These are phyloP conservation scores for Dryocosmus kuriphilus DNA, from an alignment of 2,888 invertebrate species.

Conservation along the genomic window DNA sequence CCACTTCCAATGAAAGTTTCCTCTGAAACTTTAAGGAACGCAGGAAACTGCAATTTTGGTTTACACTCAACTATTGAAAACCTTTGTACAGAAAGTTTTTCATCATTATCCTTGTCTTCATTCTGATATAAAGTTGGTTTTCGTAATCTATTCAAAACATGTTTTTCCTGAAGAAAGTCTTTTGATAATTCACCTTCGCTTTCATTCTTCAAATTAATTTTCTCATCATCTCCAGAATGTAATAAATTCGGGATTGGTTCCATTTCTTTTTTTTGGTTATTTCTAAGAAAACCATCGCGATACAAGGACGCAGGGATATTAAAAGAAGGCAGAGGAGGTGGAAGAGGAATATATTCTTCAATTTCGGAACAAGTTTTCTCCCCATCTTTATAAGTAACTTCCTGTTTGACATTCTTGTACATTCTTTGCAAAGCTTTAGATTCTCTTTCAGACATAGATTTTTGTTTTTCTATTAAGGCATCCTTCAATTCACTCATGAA, in stretches of 20 bases:
- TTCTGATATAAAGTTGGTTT: slow-evolving; percentile 39
- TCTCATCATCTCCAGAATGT: background rate
- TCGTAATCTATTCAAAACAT: background rate
- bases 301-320: background rate
- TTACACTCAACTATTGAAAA: slow-evolving; percentile 56
- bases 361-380: background rate
- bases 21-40: slow-evolving; percentile 65
- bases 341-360: slow-evolving; percentile 49
- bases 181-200: background rate
- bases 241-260: slow-evolving; percentile 47
- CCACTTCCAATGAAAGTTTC: slow-evolving; percentile 74
- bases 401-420: slow-evolving; percentile 57
- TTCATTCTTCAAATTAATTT: background rate
- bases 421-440: slow-evolving; percentile 69
- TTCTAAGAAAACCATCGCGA: background rate
- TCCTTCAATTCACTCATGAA: slow-evolving; percentile 74
- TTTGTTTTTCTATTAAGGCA: slow-evolving; percentile 71
- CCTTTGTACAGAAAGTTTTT: slow-evolving; percentile 46
- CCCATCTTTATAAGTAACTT: slow-evolving; percentile 32
- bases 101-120: slow-evolving; percentile 41
- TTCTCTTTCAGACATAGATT: slow-evolving; percentile 72
- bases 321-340: slow-evolving; percentile 56
- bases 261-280: slow-evolving; percentile 40
- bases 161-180: background rate
- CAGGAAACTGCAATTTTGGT: slow-evolving; percentile 54